Conservation (phyloP, 1,140 invertebrate species). For the Dendroctonus valens region DNA sequence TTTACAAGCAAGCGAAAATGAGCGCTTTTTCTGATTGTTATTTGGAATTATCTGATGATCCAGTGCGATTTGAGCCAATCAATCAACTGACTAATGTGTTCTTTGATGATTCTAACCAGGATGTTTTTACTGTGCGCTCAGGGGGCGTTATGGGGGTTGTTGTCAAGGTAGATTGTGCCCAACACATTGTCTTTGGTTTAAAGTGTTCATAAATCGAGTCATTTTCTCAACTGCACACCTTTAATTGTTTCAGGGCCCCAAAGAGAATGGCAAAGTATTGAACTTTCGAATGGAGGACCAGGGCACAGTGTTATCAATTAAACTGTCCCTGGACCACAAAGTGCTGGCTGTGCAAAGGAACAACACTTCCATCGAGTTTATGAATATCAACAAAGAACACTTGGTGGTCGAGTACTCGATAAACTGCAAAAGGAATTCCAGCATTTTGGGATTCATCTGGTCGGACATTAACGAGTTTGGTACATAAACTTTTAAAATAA, state of each 20-base stretch:
- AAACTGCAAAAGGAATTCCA: conserved; percentile 82
- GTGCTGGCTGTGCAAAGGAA: conserved; percentile 86
- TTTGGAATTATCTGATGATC: conserved; percentile 72
- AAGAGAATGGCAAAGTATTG: conserved; percentile 65
- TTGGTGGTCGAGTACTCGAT: conserved; percentile 84
- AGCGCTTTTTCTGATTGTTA: conserved; percentile 49
- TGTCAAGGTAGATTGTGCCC: conserved; percentile 61
- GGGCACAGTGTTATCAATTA: conserved; percentile 89
- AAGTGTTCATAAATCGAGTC: too few relatives aligned
- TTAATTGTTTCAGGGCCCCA: conserved; percentile 60
- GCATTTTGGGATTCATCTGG: conserved; percentile 91
- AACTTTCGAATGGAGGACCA: conserved; percentile 90
- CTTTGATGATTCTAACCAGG: conserved; percentile 92
- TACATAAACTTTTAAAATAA: neutral
- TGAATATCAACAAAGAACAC: conserved; percentile 72
- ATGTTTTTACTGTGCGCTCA: conserved; percentile 90
- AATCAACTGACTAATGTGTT: conserved; percentile 92
- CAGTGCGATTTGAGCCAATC: conserved; percentile 87
- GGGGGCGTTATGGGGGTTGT: conserved; percentile 89
- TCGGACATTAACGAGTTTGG: conserved; percentile 70
- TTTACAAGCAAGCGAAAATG: too few relatives aligned
- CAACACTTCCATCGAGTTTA: conserved; percentile 82
- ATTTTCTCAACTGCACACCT: too few relatives aligned
- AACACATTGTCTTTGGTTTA: too few relatives aligned
- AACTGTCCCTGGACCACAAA: conserved; percentile 88